Percentiles rank a stretch among this genome's conserved stretches.
Conservation (phyloP, 2,888 invertebrate genomes). For the Caradrina clavipalpis region DNA sequence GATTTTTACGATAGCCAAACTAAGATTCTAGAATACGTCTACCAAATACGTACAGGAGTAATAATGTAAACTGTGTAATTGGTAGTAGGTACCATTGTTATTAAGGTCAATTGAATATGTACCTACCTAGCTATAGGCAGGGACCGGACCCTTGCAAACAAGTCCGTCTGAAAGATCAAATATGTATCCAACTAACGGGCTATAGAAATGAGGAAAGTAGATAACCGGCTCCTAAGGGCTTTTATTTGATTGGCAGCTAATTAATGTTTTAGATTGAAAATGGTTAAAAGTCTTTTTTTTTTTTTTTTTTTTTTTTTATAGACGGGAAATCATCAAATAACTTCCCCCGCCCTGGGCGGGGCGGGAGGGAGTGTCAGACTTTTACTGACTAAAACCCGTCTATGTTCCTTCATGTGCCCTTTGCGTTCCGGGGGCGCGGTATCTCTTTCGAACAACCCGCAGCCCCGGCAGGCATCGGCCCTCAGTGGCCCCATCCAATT, state of each 20-base stretch:
- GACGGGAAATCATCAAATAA: too few relatives aligned
- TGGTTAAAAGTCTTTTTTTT: too few relatives aligned
- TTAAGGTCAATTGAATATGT: constrained; percentile 26
- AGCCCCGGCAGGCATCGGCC: too few relatives aligned
- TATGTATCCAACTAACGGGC: constrained; percentile 6
- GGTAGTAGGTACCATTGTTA: constrained; percentile 14
- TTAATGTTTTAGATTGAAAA: not conserved
- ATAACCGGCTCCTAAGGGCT: not conserved
- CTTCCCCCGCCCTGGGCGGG: too few relatives aligned
- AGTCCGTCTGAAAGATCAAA: constrained; percentile 23
- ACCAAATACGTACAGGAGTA: not conserved
- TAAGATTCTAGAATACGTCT: not conserved
- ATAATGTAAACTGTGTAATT: constrained; percentile 8
- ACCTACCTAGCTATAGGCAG: not conserved
- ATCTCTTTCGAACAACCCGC: too few relatives aligned
- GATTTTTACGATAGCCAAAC: not conserved
- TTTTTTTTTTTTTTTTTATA: too few relatives aligned
- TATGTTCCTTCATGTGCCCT: too few relatives aligned
- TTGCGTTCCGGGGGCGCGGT: too few relatives aligned
- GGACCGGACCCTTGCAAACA: constrained; percentile 14
- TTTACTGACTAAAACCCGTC: too few relatives aligned
- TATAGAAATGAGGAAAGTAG: not conserved
- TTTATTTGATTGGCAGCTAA: not conserved
- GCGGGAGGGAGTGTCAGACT: too few relatives aligned
- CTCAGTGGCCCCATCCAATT: too few relatives aligned